These are phyloP conservation scores for Portunus trituberculatus DNA, from an alignment of 1,140 invertebrate species.

Conservation along the genomic window DNA sequence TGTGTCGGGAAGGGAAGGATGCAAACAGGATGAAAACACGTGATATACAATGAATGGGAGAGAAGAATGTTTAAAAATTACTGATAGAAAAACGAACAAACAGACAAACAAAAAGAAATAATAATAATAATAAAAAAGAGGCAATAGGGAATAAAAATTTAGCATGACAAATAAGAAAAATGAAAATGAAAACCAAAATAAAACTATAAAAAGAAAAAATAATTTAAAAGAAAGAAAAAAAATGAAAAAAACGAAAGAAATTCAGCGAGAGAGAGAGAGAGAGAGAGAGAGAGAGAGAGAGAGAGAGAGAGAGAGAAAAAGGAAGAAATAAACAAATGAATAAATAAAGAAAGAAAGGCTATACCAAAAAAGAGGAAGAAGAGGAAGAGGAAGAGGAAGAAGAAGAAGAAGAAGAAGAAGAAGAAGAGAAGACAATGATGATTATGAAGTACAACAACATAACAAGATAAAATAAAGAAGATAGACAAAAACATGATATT, in stretches of 20 bases:
- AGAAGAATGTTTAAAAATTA: too few relatives aligned
- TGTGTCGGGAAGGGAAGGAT: too few relatives aligned
- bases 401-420: neutral
- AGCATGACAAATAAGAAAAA: too few relatives aligned
- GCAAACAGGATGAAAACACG: too few relatives aligned
- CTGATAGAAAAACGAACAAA: too few relatives aligned
- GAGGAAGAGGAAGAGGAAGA: neutral
- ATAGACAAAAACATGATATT: neutral
- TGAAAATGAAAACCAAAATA: too few relatives aligned
- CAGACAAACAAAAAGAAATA: too few relatives aligned
- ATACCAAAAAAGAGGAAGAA: neutral
- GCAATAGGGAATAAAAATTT: too few relatives aligned
- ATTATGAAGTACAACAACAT: neutral
- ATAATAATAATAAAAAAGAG: too few relatives aligned
- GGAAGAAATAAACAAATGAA: neutral
- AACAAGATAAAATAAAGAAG: neutral
- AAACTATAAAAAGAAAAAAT: too few relatives aligned
- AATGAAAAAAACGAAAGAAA: neutral
- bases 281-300: constrained; percentile 18
- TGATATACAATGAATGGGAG: too few relatives aligned
- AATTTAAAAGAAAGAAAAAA: neutral
- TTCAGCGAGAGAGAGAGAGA: neutral
- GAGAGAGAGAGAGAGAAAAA: neutral
- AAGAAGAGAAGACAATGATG: neutral
- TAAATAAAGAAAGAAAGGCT: neutral